Percentiles rank a stretch among this genome's conserved stretches.
Evolutionary conservation across 2,797 vertebrate genomes (phyloP).

Genomic region (Bovichtus diacanthus): DNA sequence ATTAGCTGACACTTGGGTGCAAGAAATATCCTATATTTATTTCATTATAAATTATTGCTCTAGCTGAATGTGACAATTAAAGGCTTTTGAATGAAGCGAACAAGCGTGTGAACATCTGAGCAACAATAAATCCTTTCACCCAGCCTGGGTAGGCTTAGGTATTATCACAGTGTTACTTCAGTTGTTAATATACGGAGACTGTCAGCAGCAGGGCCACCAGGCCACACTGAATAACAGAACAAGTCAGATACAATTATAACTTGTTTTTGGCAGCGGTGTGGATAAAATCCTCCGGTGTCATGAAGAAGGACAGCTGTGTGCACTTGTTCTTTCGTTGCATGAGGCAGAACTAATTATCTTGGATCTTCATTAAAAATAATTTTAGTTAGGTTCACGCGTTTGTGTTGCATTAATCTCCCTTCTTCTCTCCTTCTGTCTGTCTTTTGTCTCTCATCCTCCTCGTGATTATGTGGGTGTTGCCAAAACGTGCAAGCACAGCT

Average conservation of each 20-base stretch:
- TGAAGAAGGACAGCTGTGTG: constrained; percentile 47
- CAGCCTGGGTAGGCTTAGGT: not conserved
- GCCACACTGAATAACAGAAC: constrained; percentile 14
- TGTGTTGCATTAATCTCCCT: constrained; percentile 26
- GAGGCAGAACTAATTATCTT: constrained; percentile 52
- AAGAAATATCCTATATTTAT: constrained; percentile 28
- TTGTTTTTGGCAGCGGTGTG: constrained; percentile 31
- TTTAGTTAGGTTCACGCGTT: constrained; percentile 35
- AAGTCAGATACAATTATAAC: constrained; percentile 34
- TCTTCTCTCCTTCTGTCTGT: constrained; percentile 16
- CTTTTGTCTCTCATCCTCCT: constrained; percentile 41
- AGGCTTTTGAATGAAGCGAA: constrained; percentile 31
- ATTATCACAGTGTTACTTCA: constrained; percentile 46
- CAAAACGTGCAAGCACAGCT: constrained; percentile 60
- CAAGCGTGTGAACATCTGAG: constrained; percentile 43
- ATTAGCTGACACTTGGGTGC: constrained; percentile 47
- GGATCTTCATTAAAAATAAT: constrained; percentile 54
- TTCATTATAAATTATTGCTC: constrained; percentile 40
- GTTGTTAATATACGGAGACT: constrained; percentile 39
- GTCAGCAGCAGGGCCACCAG: constrained; percentile 38
- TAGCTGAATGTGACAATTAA: constrained; percentile 45
- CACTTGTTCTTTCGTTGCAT: constrained; percentile 25
- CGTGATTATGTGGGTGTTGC: constrained; percentile 71
- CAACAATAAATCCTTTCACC: constrained; percentile 32
- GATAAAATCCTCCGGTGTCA: constrained; percentile 39